phyloP scores from a whole-genome alignment of 1,140 invertebrate species.

The Bicyclus anynana region DNA sequence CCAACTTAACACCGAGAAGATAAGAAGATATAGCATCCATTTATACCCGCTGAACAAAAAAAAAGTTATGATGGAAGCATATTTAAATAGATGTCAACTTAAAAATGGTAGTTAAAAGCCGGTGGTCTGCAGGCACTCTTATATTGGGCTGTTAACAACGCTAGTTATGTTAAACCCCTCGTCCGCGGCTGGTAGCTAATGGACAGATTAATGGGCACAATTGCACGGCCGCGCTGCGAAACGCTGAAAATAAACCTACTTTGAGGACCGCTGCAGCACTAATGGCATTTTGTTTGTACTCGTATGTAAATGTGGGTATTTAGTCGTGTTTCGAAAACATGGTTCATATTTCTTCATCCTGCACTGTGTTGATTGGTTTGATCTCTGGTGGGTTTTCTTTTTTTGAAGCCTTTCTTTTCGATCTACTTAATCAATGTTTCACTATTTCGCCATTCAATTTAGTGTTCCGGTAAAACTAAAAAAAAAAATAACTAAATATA shows the following conservation, averaged over 20 bases:
- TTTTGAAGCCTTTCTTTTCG: too few relatives aligned
- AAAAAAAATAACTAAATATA: too few relatives aligned
- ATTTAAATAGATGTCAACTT: too few relatives aligned
- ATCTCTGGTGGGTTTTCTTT: too few relatives aligned
- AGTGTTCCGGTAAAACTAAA: too few relatives aligned
- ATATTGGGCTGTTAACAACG: constrained; percentile 9
- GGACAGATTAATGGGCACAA: constrained; percentile 19
- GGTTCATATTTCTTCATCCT: background rate
- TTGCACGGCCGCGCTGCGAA: constrained; percentile 6
- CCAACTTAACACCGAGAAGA: too few relatives aligned
- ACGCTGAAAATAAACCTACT: constrained; percentile 10
- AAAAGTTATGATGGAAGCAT: too few relatives aligned
- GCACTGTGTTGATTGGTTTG: too few relatives aligned
- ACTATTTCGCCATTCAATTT: too few relatives aligned
- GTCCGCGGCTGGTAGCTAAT: constrained; percentile 19
- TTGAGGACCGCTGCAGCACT: background rate
- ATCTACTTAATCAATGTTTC: too few relatives aligned
- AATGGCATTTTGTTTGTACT: constrained; percentile 2
- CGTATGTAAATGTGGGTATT: background rate
- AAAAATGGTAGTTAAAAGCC: background rate
- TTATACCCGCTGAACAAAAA: too few relatives aligned
- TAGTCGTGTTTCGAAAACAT: background rate
- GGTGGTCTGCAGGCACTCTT: background rate
- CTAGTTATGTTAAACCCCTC: constrained; percentile 20
- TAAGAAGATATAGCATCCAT: too few relatives aligned